phyloP scores from a whole-genome alignment of 2,113 vertebrate species.

The Notothenia coriiceps region DNA sequence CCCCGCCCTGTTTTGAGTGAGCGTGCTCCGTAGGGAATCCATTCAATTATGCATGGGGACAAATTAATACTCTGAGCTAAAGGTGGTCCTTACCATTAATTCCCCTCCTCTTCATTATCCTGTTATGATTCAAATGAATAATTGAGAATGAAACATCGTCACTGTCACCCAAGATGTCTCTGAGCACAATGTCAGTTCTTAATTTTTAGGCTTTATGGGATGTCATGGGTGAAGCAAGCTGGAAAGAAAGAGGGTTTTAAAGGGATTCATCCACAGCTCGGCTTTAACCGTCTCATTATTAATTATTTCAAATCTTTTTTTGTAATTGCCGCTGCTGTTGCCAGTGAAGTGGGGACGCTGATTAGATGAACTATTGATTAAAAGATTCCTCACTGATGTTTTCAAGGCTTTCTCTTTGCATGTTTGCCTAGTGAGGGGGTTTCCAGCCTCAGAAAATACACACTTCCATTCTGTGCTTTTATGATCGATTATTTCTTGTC shows the following conservation, averaged over 20 bases:
- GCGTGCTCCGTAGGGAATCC: conserved; percentile 55
- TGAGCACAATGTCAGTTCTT: not conserved
- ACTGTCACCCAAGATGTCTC: conserved; percentile 47
- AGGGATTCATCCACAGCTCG: not conserved
- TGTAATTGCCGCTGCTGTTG: conserved; percentile 23
- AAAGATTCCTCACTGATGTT: conserved; percentile 44
- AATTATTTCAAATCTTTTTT: conserved; percentile 48
- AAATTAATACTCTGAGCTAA: conserved; percentile 71
- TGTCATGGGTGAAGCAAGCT: not conserved
- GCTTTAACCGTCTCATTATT: conserved; percentile 41
- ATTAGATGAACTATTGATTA: conserved; percentile 58
- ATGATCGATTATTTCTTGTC: not conserved
- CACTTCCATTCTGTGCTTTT: not conserved
- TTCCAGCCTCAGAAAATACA: not conserved
- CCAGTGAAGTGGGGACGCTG: conserved; percentile 8
- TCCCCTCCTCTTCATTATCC: conserved; percentile 65
- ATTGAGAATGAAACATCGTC: conserved; percentile 48
- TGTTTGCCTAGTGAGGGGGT: conserved; percentile 19
- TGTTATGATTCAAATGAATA: conserved; percentile 72
- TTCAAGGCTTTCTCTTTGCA: conserved; percentile 35
- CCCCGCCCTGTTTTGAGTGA: conserved; percentile 46
- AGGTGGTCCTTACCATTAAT: conserved; percentile 70
- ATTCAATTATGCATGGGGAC: conserved; percentile 77
- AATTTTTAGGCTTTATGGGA: conserved; percentile 19
- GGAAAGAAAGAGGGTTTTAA: not conserved